These are phyloP conservation scores for Agriopis marginaria DNA, from an alignment of 2,888 invertebrate species.

Conservation along the genomic window DNA sequence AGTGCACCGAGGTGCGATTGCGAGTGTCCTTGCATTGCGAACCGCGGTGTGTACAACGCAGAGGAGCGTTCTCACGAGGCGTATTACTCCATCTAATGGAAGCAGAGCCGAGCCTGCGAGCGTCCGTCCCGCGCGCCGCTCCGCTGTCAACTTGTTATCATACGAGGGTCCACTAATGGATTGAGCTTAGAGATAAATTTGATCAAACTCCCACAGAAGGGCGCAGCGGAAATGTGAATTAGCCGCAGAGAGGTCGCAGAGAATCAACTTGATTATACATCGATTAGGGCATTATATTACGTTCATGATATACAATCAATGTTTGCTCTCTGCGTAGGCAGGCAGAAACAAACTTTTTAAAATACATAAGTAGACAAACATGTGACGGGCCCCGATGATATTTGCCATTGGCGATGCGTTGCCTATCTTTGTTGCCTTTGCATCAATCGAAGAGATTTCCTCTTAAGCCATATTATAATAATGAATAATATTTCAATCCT, in stretches of 20 bases:
- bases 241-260: slow-evolving; percentile 56
- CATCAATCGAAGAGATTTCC: too few relatives aligned
- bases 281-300: slow-evolving; percentile 33
- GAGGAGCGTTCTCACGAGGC: slow-evolving; percentile 32
- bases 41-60: slow-evolving; percentile 21
- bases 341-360: slow-evolving; percentile 19
- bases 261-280: slow-evolving; percentile 44
- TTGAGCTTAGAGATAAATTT: slow-evolving; percentile 78
- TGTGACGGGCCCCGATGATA: too few relatives aligned
- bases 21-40: slow-evolving; percentile 29
- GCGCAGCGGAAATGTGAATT: slow-evolving; percentile 77
- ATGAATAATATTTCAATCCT: too few relatives aligned
- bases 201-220: slow-evolving; percentile 74
- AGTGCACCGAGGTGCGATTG: slow-evolving; percentile 38
- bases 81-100: slow-evolving; percentile 54
- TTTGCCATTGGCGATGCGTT: too few relatives aligned
- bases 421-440: too few relatives aligned
- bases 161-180: slow-evolving; percentile 78
- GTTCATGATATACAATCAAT: slow-evolving; percentile 10
- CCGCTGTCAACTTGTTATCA: slow-evolving; percentile 75
- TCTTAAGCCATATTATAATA: too few relatives aligned
- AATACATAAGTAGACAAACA: neutral
- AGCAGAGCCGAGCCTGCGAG: slow-evolving; percentile 41
- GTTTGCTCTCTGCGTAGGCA: slow-evolving; percentile 19
- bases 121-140: slow-evolving; percentile 63